Evolutionary conservation across 35 echinoderm and acorn worm genomes (phyloP).

Genomic region (Ophiothrix spiculata): DNA sequence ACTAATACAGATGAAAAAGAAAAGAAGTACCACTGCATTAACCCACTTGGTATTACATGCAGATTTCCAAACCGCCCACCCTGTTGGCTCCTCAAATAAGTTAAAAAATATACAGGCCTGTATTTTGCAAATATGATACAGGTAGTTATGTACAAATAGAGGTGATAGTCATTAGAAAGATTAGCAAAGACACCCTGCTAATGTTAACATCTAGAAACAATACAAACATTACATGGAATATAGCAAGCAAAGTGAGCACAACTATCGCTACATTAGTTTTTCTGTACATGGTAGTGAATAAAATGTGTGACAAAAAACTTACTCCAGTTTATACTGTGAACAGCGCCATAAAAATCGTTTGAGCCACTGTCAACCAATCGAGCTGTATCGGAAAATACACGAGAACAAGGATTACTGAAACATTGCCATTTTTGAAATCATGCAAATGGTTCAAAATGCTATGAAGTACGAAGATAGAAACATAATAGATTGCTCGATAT

Average conservation of each 20-base stretch:
- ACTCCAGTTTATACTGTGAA: neutral
- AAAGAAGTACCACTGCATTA: no score
- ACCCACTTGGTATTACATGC: no score
- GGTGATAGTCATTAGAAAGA: neutral
- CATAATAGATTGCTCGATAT: no score
- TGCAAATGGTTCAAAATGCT: no score
- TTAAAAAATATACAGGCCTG: neutral
- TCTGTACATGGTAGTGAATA: neutral
- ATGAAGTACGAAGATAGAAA: no score
- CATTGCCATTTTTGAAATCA: no score
- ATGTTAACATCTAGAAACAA: neutral
- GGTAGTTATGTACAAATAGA: neutral
- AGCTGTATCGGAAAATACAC: neutral
- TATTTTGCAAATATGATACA: neutral
- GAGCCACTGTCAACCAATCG: neutral
- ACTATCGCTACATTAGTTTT: neutral
- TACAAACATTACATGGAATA: no score
- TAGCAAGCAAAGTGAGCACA: neutral
- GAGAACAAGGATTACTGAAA: neutral
- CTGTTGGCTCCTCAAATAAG: neutral
- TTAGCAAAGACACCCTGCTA: neutral
- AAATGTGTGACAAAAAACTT: neutral
- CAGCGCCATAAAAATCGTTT: neutral
- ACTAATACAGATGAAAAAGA: no score
- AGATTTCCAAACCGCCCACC: neutral